Evolutionary conservation across 2,797 vertebrate species (phyloP).

Genomic region (Prionace glauca): DNA sequence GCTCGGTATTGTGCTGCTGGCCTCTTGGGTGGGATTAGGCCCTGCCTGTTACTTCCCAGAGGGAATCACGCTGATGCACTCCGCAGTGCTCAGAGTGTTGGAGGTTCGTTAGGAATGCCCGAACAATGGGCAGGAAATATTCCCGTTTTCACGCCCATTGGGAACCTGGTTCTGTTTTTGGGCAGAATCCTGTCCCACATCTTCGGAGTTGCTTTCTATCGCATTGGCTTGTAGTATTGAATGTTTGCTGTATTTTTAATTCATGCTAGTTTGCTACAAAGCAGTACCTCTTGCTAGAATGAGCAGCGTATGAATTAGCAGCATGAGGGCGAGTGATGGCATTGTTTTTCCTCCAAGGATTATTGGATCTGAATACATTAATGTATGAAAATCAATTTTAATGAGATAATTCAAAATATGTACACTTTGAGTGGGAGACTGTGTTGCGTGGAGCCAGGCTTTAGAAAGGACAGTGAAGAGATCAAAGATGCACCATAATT

Average conservation of each 20-base stretch:
- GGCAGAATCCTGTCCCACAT: no score
- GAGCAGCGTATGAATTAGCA: neutral
- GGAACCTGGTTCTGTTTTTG: no score
- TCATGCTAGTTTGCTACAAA: constrained; percentile 14
- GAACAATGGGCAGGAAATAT: no score
- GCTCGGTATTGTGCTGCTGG: no score
- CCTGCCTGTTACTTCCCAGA: no score
- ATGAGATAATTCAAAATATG: neutral
- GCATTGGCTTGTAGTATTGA: neutral
- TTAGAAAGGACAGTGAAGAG: neutral
- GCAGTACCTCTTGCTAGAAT: neutral
- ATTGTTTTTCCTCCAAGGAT: neutral
- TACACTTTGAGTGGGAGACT: neutral
- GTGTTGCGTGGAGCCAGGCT: no score
- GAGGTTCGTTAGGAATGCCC: no score
- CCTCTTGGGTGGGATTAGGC: no score
- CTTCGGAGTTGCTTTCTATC: neutral
- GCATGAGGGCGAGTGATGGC: neutral
- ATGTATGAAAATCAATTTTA: neutral
- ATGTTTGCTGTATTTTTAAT: constrained; percentile 15
- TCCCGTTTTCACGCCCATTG: no score
- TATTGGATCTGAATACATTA: neutral
- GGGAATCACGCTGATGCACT: no score
- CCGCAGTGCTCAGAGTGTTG: no score
- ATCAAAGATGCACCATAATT: neutral